Percentiles rank a stretch among this genome's conserved stretches.
phyloP scores from a whole-genome alignment of 1,140 invertebrate species.

The Tachypleus tridentatus region DNA sequence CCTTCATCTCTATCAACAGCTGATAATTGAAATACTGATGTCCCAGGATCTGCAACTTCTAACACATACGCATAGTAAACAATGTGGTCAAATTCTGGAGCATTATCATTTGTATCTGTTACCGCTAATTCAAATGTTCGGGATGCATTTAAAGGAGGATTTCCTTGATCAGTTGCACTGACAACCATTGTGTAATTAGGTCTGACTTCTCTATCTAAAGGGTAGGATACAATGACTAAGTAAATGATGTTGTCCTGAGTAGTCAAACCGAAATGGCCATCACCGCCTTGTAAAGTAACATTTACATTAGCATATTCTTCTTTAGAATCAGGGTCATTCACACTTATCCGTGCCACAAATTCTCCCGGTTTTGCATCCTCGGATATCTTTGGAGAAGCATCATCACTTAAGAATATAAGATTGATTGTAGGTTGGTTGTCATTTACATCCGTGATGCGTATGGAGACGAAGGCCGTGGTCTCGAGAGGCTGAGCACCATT shows the following conservation, averaged over 20 bases:
- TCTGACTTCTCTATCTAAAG: conserved; percentile 73
- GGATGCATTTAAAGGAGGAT: conserved; percentile 64
- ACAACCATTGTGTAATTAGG: conserved; percentile 69
- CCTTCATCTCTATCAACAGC: conserved; percentile 80
- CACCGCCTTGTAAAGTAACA: conserved; percentile 74
- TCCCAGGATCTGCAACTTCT: conserved; percentile 75
- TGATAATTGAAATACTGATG: conserved; percentile 63
- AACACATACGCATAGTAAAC: conserved; percentile 71
- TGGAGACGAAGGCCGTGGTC: conserved; percentile 82
- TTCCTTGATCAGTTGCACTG: conserved; percentile 75
- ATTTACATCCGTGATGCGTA: conserved; percentile 84
- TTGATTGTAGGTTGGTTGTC: conserved; percentile 89
- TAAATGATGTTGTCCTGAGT: conserved; percentile 85
- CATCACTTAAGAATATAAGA: conserved; percentile 81
- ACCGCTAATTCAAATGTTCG: conserved; percentile 65
- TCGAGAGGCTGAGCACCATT: conserved; percentile 80
- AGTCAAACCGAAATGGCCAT: conserved; percentile 75
- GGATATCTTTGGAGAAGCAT: conserved; percentile 81
- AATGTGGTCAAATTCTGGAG: conserved; percentile 62
- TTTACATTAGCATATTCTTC: conserved; percentile 80
- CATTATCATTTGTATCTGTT: conserved; percentile 83
- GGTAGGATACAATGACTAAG: conserved; percentile 70
- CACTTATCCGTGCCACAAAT: conserved; percentile 82
- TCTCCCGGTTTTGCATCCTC: conserved; percentile 82
- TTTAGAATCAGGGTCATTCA: conserved; percentile 81